These are phyloP conservation scores for Herminia tarsipennalis DNA, from an alignment of 2,888 invertebrate genomes.

Conservation along the genomic window DNA sequence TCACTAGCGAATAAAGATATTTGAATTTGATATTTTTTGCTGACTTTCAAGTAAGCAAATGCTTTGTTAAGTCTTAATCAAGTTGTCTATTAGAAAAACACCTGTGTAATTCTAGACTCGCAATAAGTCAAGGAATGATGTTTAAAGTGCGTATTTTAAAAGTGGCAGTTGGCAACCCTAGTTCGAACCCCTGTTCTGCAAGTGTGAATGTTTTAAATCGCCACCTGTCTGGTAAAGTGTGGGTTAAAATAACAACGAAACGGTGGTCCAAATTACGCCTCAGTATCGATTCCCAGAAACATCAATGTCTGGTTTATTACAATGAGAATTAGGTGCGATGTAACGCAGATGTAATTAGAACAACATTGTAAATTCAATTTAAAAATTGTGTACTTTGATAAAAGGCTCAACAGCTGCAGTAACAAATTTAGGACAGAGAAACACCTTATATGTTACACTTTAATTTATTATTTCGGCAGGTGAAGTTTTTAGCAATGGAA, in stretches of 20 bases:
- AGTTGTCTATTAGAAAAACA: too few relatives aligned
- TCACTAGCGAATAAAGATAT: too few relatives aligned
- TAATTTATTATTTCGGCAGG: too few relatives aligned
- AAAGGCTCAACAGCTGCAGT: too few relatives aligned
- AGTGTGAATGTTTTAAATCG: slow-evolving; percentile 35
- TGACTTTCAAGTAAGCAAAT: too few relatives aligned
- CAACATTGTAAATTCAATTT: slow-evolving; percentile 3
- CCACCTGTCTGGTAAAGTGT: slow-evolving; percentile 12
- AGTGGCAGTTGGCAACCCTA: not conserved
- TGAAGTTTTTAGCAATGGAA: too few relatives aligned
- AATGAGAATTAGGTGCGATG: slow-evolving; percentile 2
- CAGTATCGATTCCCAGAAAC: slow-evolving; percentile 2
- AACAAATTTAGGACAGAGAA: too few relatives aligned
- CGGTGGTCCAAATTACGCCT: slow-evolving; percentile 7
- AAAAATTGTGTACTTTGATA: not conserved
- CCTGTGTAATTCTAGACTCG: too few relatives aligned
- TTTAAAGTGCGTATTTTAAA: not conserved
- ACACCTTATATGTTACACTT: too few relatives aligned
- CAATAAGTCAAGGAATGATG: too few relatives aligned
- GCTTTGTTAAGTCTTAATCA: too few relatives aligned
- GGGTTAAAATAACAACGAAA: slow-evolving; percentile 1
- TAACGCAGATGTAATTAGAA: slow-evolving; percentile 4
- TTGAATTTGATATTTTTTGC: too few relatives aligned
- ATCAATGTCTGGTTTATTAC: slow-evolving; percentile 3
- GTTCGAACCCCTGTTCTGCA: slow-evolving; percentile 11